A percentile compares a stretch with the other conserved stretches of the same genome.
Evolutionary conservation across 1,140 invertebrate species (phyloP).

Genomic region (Batillaria attramentaria): DNA sequence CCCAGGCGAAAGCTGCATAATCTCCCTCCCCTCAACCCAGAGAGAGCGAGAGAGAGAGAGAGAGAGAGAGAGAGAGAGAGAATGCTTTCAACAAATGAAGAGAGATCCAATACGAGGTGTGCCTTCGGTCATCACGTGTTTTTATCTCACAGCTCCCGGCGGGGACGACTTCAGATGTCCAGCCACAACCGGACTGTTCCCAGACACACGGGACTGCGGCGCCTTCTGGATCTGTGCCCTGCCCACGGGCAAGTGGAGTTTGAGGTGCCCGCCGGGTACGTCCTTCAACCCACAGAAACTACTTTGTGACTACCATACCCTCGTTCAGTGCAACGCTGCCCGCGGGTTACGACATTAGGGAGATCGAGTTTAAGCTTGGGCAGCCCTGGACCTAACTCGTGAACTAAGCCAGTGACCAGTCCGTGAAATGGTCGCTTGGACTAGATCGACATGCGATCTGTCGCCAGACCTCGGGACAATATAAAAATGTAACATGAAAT

Average conservation of each 20-base stretch:
- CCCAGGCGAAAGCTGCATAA: too few species aligned
- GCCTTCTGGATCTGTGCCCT: constrained; percentile 4
- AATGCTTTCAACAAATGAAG: too few species aligned
- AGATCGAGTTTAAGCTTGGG: too few species aligned
- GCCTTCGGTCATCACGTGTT: background rate
- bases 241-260: background rate
- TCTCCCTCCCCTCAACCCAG: too few species aligned
- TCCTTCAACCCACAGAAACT: background rate
- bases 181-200: background rate
- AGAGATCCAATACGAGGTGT: background rate
- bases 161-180: background rate
- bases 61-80: too few species aligned
- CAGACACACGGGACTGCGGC: background rate
- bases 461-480: too few species aligned
- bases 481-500: too few species aligned
- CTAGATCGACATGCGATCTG: too few species aligned
- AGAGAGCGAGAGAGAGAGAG: too few species aligned
- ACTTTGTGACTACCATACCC: background rate
- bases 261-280: background rate
- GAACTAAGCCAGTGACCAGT: too few species aligned
- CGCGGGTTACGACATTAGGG: background rate
- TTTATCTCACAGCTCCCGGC: background rate
- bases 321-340: background rate
- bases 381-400: too few species aligned
- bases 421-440: too few species aligned